Evolutionary conservation across 2,113 vertebrate species (phyloP), one percentile per base, ranked within the genome.

Genomic region (Cyphotilapia sp.): DNA sequence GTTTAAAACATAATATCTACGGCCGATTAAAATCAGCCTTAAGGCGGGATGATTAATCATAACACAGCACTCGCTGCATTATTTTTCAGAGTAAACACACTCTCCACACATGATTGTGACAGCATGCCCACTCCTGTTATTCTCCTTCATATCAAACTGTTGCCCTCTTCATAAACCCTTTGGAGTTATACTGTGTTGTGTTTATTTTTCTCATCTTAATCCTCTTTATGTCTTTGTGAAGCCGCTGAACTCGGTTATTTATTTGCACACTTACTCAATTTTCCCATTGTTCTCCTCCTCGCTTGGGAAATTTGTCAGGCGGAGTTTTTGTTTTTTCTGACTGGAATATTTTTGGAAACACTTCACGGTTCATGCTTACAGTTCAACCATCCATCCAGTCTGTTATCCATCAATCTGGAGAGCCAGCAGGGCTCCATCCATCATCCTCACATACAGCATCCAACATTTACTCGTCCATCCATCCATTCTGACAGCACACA

Each of bases 41-140:
- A 35, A 76, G 86, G 88, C 81, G 24, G 49, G 38, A 84, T 84
- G 74, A 89, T 85, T 80, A 89, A 86, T 85, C 83, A 81, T 5
- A 49, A 27, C 69, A 22, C 33, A n/a, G 14, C 16, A n/a, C 59
- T 71, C n/a, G 6, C 71, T 47, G 82, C 7, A 19, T 76, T 76
- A 76, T 29, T 76, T 47, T 76, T 29, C 40, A 3, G 24, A 76
- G 16, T 12, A 47, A 45, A 76, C 24, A 69, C 19, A 7, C 24
- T 12, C 42, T 19, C 71, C 42, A 47, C 71, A 31, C 40, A 29
- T 19, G 71, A 76, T 0, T 76, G 71, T 31, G 71, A 76, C 71
- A 76, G 42, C 71, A 19, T 29, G 71, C 14, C 71, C 71, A 29
- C 40, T 76, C 71, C 42, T 19, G 42, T 76, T 76, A 76, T 29